A percentile compares a stretch with the other conserved stretches of the same genome.
These are phyloP conservation scores for Trichomycterus rosablanca DNA, from an alignment of 2,113 vertebrate species.

Conservation along the genomic window DNA sequence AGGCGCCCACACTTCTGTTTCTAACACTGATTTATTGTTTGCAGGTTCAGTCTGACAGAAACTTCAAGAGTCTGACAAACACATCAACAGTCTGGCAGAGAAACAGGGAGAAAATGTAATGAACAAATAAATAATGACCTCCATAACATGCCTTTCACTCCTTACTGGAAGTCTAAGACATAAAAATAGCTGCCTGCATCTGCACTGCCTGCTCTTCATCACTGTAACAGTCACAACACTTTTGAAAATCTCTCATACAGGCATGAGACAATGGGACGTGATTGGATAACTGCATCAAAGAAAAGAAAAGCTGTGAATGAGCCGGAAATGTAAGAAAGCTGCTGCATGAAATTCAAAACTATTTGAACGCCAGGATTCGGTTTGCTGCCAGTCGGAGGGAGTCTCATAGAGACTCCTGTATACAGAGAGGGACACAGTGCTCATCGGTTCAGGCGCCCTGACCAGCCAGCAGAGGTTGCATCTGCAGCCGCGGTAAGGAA, in stretches of 20 bases:
- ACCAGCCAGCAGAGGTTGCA: too few species aligned
- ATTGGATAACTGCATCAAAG: not conserved
- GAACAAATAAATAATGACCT: not conserved
- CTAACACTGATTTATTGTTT: not conserved
- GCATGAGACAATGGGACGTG: too few species aligned
- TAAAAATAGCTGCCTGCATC: too few species aligned
- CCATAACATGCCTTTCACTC: not conserved
- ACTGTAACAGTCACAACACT: not conserved
- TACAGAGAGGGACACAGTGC: too few species aligned
- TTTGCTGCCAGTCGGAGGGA: too few species aligned
- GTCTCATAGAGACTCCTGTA: too few species aligned
- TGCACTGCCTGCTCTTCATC: not conserved
- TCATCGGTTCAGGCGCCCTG: too few species aligned
- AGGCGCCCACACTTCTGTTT: not conserved
- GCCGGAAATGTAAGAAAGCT: too few species aligned
- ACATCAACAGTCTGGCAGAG: not conserved
- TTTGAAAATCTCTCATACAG: not conserved
- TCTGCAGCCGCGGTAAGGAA: too few species aligned
- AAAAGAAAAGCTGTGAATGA: not conserved
- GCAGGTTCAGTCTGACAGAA: not conserved
- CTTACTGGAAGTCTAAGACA: not conserved
- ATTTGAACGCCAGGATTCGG: too few species aligned
- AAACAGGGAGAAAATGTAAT: not conserved
- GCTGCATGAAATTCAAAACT: too few species aligned
- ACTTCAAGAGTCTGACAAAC: not conserved